Percentiles rank a stretch among this genome's conserved stretches.
phyloP scores from a whole-genome alignment of 2,797 vertebrate species.

The Urophycis tenuis region DNA sequence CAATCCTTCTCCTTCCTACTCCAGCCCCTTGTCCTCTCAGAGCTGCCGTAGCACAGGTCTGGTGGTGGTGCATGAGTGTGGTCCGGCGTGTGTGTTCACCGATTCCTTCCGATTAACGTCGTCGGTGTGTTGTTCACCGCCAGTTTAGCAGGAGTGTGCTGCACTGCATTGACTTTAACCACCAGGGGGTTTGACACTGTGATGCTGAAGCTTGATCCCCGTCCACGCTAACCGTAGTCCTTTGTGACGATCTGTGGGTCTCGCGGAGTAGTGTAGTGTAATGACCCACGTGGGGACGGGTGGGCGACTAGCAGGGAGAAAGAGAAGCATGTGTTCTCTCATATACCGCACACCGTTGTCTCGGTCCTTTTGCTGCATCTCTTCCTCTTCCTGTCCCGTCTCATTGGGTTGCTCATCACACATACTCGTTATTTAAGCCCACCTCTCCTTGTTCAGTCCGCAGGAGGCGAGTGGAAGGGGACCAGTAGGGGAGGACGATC shows the following conservation, averaged over 20 bases:
- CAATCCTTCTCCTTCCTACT: slow-evolving; percentile 52
- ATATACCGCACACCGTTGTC: not conserved
- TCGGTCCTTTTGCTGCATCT: not conserved
- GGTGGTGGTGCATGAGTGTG: slow-evolving; percentile 68
- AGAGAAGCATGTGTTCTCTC: not conserved
- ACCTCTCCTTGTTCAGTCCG: slow-evolving; percentile 72
- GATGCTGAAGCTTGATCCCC: not conserved
- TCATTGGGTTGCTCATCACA: not conserved
- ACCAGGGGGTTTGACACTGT: not conserved
- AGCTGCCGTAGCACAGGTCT: slow-evolving; percentile 59
- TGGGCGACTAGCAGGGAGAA: not conserved
- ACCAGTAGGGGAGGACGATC: slow-evolving; percentile 61
- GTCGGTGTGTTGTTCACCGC: slow-evolving; percentile 34
- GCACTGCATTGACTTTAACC: not conserved
- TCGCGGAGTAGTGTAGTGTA: not conserved
- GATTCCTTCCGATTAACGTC: slow-evolving; percentile 32
- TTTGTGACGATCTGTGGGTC: not conserved
- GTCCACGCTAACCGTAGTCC: not conserved
- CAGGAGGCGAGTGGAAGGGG: slow-evolving; percentile 87
- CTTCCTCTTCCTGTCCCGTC: not conserved
- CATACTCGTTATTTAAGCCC: not conserved
- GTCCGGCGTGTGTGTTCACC: slow-evolving; percentile 30
- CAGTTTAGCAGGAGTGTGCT: slow-evolving; percentile 33
- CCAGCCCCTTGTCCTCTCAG: slow-evolving; percentile 58
- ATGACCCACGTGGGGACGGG: not conserved